Evolutionary conservation across 2,797 vertebrate species (phyloP).

Genomic region (Phrynocephalus vlangalii): DNA sequence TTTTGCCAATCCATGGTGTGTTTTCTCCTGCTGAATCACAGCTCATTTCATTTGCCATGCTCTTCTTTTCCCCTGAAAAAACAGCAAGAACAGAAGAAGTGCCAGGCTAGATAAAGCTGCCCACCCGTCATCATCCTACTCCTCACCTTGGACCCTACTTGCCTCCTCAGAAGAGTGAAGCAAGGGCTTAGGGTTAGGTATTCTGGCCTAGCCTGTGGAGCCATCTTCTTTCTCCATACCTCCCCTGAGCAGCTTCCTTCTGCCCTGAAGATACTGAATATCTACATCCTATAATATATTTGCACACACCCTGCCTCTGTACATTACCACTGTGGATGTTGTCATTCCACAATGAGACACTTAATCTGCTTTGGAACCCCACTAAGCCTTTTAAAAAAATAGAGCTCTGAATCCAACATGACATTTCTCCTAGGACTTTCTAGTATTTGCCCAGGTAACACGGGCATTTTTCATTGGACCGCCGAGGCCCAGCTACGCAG

Average conservation of each 20-base stretch:
- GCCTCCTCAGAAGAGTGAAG: not conserved
- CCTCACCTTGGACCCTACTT: not conserved
- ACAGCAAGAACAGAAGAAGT: not conserved
- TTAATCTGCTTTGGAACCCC: slow-evolving; percentile 60
- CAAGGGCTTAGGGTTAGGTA: not conserved
- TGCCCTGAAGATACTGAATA: slow-evolving; percentile 39
- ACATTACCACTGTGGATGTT: slow-evolving; percentile 47
- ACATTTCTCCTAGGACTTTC: not conserved
- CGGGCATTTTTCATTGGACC: not conserved
- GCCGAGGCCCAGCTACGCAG: not conserved
- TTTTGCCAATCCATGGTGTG: not conserved
- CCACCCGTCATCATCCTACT: not conserved
- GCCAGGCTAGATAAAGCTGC: not conserved
- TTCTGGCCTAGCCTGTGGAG: not conserved
- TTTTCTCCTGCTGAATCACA: not conserved
- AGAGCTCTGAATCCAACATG: slow-evolving; percentile 26
- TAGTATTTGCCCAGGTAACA: not conserved
- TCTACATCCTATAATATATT: slow-evolving; percentile 17
- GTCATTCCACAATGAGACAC: slow-evolving; percentile 51
- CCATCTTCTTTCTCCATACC: slow-evolving; percentile 15
- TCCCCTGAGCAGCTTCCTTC: slow-evolving; percentile 2
- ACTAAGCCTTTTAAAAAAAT: slow-evolving; percentile 49
- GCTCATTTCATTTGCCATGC: not conserved
- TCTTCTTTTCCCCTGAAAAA: not conserved
- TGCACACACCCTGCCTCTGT: slow-evolving; percentile 4